phyloP scores from a whole-genome alignment of 2,888 invertebrate species.

The Lycaena phlaeas region DNA sequence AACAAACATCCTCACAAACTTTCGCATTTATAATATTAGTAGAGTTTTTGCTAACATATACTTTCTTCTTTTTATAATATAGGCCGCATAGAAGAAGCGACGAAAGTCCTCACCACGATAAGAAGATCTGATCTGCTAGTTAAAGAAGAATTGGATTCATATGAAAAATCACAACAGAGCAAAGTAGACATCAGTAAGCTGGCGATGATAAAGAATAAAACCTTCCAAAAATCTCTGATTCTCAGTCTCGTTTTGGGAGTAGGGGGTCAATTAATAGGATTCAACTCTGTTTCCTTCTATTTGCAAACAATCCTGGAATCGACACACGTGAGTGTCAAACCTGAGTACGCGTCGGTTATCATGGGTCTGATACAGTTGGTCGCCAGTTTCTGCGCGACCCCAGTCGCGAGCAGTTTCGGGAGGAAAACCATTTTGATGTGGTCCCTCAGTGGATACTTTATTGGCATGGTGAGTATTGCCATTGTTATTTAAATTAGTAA shows the following conservation, averaged over 20 bases:
- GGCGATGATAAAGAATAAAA: conserved; percentile 22
- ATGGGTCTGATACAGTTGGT: conserved; percentile 38
- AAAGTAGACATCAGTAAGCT: conserved; percentile 12
- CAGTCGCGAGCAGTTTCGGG: conserved; percentile 32
- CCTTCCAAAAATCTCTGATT: conserved; percentile 23
- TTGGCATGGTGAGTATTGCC: conserved; percentile 29
- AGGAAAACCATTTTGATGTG: conserved; percentile 28
- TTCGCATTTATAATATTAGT: too few relatives aligned
- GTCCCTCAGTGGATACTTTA: conserved; percentile 23
- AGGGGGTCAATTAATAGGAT: conserved; percentile 29
- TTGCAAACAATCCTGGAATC: conserved; percentile 38
- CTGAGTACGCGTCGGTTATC: conserved; percentile 34
- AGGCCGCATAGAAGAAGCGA: conserved; percentile 5
- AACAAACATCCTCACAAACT: too few relatives aligned
- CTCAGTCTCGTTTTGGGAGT: conserved; percentile 21
- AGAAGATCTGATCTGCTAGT: conserved; percentile 18
- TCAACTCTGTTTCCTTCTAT: conserved; percentile 35
- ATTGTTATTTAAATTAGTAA: too few relatives aligned
- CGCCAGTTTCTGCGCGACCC: conserved; percentile 31
- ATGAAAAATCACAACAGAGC: conserved; percentile 18
- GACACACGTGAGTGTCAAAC: conserved; percentile 30
- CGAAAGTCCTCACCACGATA: background rate
- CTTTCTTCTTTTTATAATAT: background rate
- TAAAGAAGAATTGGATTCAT: conserved; percentile 36
- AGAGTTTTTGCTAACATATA: too few relatives aligned